Evolutionary conservation across 2,797 vertebrate species (phyloP).

Genomic region (Gallirallus australis): DNA sequence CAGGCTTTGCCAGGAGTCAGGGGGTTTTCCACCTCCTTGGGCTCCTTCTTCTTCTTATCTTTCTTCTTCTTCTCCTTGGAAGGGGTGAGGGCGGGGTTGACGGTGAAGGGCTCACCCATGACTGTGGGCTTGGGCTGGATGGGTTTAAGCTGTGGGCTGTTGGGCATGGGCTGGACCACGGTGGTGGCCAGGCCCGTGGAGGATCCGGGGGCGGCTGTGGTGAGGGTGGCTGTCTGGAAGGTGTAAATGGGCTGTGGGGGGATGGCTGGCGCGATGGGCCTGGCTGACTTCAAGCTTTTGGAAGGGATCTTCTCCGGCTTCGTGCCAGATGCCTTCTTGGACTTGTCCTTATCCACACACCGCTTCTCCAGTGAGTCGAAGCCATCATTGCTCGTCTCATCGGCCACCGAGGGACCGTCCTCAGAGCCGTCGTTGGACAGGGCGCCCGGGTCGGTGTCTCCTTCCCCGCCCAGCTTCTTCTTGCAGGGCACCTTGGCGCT

Average conservation of each 20-base stretch:
- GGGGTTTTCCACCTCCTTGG: constrained; percentile 90
- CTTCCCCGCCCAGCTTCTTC: constrained; percentile 90
- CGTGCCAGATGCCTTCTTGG: constrained; percentile 87
- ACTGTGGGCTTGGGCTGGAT: constrained; percentile 91
- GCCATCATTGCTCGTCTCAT: constrained; percentile 95
- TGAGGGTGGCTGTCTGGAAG: constrained; percentile 85
- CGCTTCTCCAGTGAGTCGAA: constrained; percentile 91
- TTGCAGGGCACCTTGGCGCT: constrained; percentile 90
- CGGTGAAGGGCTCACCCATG: constrained; percentile 86
- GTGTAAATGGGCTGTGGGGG: constrained; percentile 91
- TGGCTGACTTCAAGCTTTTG: constrained; percentile 92
- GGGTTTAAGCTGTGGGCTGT: constrained; percentile 93
- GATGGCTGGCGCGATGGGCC: constrained; percentile 88
- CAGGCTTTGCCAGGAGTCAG: constrained; percentile 88
- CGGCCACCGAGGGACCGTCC: constrained; percentile 90
- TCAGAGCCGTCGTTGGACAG: constrained; percentile 93
- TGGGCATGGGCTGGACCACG: constrained; percentile 91
- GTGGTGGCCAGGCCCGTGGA: constrained; percentile 86
- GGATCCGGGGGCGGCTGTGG: constrained; percentile 88
- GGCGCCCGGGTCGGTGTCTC: constrained; percentile 86
- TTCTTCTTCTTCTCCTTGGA: constrained; percentile 98
- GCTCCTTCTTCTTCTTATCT: constrained; percentile 94
- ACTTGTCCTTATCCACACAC: constrained; percentile 86
- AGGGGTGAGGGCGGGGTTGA: constrained; percentile 87
- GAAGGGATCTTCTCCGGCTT: constrained; percentile 92